Percentiles rank a stretch among this genome's conserved stretches.
phyloP scores from a whole-genome alignment of 2,888 invertebrate species.

The Pteria penguin region DNA sequence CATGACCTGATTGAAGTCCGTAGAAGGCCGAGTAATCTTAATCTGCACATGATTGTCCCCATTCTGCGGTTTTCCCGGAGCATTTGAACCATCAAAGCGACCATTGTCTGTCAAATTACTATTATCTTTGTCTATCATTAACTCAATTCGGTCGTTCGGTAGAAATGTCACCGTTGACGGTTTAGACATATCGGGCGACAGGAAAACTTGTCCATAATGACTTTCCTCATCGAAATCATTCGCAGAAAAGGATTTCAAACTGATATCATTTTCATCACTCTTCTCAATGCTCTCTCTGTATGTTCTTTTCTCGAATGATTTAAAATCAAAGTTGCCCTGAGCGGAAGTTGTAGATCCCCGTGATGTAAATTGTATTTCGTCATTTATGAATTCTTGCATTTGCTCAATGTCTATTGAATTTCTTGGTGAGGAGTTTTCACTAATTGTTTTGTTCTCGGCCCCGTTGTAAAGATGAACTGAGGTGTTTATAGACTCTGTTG shows the following conservation, averaged over 20 bases:
- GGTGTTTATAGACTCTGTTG: background rate
- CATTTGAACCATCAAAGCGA: background rate
- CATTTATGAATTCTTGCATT: background rate
- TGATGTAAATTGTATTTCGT: background rate
- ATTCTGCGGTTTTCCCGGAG: background rate
- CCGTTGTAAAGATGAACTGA: background rate
- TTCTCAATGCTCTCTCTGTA: background rate
- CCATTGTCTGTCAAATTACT: background rate
- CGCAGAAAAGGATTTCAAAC: background rate
- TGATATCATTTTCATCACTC: background rate
- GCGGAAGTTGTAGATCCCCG: background rate
- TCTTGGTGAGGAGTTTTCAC: background rate
- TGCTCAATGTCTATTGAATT: background rate
- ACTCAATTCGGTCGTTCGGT: background rate
- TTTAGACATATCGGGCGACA: background rate
- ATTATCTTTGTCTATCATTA: background rate
- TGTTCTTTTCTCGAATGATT: background rate
- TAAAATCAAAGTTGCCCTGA: background rate
- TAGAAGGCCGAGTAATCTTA: conserved; percentile 23
- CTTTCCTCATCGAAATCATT: background rate
- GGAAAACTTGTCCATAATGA: background rate
- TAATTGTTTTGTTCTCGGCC: background rate
- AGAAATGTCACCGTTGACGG: background rate
- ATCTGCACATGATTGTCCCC: conserved; percentile 11
- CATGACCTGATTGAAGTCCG: conserved; percentile 11